Percentiles rank a stretch among this genome's conserved stretches.
These are phyloP conservation scores for Sabellastarte sp. DNA, from an alignment of 2,888 invertebrate genomes.

Conservation along the genomic window DNA sequence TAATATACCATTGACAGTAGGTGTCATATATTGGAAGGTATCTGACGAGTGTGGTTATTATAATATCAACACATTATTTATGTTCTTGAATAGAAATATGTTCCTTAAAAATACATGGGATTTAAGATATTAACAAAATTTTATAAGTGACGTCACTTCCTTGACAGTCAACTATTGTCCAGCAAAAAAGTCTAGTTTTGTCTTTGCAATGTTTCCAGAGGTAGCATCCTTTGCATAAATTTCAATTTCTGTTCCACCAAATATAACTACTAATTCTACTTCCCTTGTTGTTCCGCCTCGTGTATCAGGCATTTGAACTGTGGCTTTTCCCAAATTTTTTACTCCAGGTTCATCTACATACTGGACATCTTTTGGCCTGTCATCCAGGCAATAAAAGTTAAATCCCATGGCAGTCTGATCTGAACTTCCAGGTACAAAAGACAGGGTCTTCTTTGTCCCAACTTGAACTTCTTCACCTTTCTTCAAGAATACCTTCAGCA, in stretches of 20 bases:
- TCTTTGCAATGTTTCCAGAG: neutral
- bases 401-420: neutral
- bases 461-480: neutral
- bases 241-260: neutral
- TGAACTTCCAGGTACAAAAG: neutral
- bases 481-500: neutral
- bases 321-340: neutral
- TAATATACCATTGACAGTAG: too few relatives aligned
- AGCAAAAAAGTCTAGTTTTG: neutral
- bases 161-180: too few relatives aligned
- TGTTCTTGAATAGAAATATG: too few relatives aligned
- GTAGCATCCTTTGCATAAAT: neutral
- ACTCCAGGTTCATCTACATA: neutral
- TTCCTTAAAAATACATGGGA: too few relatives aligned
- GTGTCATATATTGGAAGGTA: too few relatives aligned
- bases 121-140: too few relatives aligned
- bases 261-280: neutral
- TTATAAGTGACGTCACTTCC: too few relatives aligned
- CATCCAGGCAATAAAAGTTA: neutral
- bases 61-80: too few relatives aligned
- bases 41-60: too few relatives aligned
- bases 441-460: neutral
- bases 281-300: neutral
- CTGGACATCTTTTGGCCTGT: neutral
- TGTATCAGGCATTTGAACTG: neutral